phyloP scores from a whole-genome alignment of 1,140 invertebrate genomes.

The Cepaea nemoralis region DNA sequence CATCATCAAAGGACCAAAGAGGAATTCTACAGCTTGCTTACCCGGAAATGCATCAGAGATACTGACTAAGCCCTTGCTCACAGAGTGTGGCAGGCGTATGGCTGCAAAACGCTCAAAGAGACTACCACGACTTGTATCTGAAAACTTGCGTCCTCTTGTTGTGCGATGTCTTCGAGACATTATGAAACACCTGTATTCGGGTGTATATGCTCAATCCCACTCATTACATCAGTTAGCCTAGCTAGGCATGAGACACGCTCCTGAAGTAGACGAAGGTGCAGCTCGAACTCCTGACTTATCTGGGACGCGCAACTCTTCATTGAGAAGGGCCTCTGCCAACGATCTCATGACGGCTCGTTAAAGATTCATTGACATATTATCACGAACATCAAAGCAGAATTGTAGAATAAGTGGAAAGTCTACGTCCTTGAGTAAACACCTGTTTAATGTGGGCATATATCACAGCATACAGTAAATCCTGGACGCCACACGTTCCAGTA shows the following conservation, averaged over 20 bases:
- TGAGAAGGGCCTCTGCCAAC: too few species aligned
- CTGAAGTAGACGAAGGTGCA: neutral
- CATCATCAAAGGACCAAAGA: too few species aligned
- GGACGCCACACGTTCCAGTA: too few species aligned
- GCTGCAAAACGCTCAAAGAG: neutral
- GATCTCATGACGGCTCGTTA: too few species aligned
- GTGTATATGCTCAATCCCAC: neutral
- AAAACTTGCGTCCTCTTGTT: neutral
- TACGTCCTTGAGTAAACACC: too few species aligned
- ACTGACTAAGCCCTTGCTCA: neutral
- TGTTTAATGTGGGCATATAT: too few species aligned
- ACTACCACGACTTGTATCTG: constrained; percentile 3
- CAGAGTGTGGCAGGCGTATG: neutral
- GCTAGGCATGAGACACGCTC: neutral
- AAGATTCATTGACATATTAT: too few species aligned
- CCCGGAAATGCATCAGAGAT: neutral
- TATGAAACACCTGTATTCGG: neutral
- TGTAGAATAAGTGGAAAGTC: too few species aligned
- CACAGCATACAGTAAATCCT: too few species aligned
- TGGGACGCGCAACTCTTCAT: neutral
- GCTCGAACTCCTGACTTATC: neutral
- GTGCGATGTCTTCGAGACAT: neutral
- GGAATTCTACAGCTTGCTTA: neutral
- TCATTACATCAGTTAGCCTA: neutral
- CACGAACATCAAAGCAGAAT: too few species aligned